These are phyloP conservation scores for Drosophila seclusa DNA, from an alignment of 2,888 invertebrate species.

Conservation along the genomic window DNA sequence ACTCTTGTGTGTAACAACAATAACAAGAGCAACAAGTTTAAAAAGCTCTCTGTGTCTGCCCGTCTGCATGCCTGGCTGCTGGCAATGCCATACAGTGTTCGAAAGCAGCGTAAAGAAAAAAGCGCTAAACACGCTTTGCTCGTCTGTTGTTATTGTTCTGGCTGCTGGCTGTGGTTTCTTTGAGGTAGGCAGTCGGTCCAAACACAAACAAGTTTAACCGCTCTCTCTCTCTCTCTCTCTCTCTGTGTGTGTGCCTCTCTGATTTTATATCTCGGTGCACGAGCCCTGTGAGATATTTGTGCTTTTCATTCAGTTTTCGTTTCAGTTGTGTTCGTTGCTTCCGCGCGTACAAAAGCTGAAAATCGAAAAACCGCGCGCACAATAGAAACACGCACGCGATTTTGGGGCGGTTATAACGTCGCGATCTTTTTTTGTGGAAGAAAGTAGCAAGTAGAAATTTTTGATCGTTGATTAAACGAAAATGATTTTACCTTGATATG, in stretches of 20 bases:
- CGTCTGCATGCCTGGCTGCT: slow-evolving; percentile 1
- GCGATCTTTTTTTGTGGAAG: slow-evolving; percentile 33
- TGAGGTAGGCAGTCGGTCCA: slow-evolving; percentile 44
- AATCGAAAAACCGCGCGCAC: slow-evolving; percentile 27
- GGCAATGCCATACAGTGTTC: slow-evolving; percentile 54
- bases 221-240: slow-evolving; percentile 11
- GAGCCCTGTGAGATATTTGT: slow-evolving; percentile 45
- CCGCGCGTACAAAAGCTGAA: slow-evolving; percentile 74
- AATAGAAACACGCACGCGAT: slow-evolving; percentile 46
- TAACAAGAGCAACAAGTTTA: slow-evolving; percentile 70
- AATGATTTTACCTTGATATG: slow-evolving; percentile 30
- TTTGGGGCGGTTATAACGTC: slow-evolving; percentile 41
- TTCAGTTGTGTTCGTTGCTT: slow-evolving; percentile 75
- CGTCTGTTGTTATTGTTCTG: slow-evolving; percentile 25
- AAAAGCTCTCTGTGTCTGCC: slow-evolving; percentile 37
- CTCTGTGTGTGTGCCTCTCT: not conserved
- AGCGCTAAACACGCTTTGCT: slow-evolving; percentile 21
- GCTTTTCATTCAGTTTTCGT: slow-evolving; percentile 75
- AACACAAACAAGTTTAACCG: slow-evolving; percentile 67
- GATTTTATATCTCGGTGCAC: slow-evolving; percentile 4
- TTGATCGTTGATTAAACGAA: slow-evolving; percentile 11
- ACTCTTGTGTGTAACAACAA: slow-evolving; percentile 31
- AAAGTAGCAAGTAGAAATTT: slow-evolving; percentile 33
- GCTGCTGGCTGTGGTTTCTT: slow-evolving; percentile 16
- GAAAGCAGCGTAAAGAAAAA: slow-evolving; percentile 30